phyloP scores from a whole-genome alignment of 2,797 vertebrate genomes.

The Falco novaeseelandiae region DNA sequence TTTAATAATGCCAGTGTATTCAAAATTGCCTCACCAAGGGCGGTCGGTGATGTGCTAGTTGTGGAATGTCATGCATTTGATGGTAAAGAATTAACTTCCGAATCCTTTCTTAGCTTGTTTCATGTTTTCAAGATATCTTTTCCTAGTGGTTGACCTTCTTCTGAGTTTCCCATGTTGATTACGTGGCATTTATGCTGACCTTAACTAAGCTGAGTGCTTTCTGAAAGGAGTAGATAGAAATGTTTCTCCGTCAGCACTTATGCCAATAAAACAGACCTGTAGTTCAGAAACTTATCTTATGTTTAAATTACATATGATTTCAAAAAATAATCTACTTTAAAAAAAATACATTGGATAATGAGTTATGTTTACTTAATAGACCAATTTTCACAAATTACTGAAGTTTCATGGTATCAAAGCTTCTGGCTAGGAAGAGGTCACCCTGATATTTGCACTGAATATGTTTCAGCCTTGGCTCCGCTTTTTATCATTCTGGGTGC shows the following conservation, averaged over 20 bases:
- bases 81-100: conserved; percentile 39
- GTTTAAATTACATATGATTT: conserved; percentile 22
- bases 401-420: not conserved
- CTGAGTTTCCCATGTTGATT: conserved; percentile 53
- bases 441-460: conserved; percentile 32
- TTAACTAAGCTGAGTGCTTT: conserved; percentile 39
- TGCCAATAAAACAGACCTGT: not conserved
- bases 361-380: not conserved
- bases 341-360: not conserved
- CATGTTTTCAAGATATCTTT: not conserved
- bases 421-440: conserved; percentile 3
- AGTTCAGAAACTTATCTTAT: conserved; percentile 13
- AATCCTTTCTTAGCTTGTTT: conserved; percentile 4
- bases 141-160: not conserved
- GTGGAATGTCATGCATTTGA: conserved; percentile 28
- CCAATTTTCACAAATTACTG: not conserved
- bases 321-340: not conserved
- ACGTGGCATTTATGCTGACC: conserved; percentile 37
- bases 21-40: not conserved
- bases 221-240: conserved; percentile 50
- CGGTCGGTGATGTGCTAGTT: conserved; percentile 18
- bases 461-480: conserved; percentile 5
- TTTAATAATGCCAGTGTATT: not conserved
- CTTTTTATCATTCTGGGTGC: conserved; percentile 14
- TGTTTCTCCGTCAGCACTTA: conserved; percentile 27